phyloP scores from a whole-genome alignment of 1,140 invertebrate genomes.

The Orussus abietinus region DNA sequence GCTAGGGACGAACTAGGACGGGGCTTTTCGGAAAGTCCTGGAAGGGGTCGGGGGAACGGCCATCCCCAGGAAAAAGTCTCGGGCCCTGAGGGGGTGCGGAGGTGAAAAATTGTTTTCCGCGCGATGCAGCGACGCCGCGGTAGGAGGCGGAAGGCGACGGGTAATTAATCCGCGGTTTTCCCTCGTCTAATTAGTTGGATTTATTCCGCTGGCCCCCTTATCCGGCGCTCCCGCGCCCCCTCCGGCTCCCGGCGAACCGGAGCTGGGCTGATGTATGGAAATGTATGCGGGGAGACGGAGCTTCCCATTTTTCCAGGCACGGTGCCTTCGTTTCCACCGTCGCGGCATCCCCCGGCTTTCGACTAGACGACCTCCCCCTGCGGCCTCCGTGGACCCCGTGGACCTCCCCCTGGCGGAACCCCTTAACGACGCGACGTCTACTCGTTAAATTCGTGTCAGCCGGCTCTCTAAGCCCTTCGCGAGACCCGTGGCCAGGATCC shows the following conservation, averaged over 20 bases:
- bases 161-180: conserved; percentile 54
- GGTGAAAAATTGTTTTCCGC: conserved; percentile 40
- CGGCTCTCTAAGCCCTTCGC: conserved; percentile 24
- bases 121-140: conserved; percentile 16
- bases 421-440: conserved; percentile 44
- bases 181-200: conserved; percentile 53
- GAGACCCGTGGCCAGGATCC: no score
- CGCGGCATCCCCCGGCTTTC: conserved; percentile 25
- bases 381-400: no score
- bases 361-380: no score
- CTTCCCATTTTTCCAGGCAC: conserved; percentile 50
- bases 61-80: not conserved
- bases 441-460: conserved; percentile 49
- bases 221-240: conserved; percentile 22
- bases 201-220: conserved; percentile 52
- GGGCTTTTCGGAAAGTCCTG: not conserved
- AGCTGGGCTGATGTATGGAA: conserved; percentile 51
- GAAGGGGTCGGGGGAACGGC: not conserved
- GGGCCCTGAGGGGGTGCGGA: conserved; percentile 3
- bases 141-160: conserved; percentile 37
- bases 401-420: conserved; percentile 19
- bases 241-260: conserved; percentile 18
- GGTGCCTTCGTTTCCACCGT: conserved; percentile 46
- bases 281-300: conserved; percentile 51
- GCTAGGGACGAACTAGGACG: no score